These are phyloP conservation scores for Synchiropus splendidus DNA, from an alignment of 2,113 vertebrate genomes.

Conservation along the genomic window DNA sequence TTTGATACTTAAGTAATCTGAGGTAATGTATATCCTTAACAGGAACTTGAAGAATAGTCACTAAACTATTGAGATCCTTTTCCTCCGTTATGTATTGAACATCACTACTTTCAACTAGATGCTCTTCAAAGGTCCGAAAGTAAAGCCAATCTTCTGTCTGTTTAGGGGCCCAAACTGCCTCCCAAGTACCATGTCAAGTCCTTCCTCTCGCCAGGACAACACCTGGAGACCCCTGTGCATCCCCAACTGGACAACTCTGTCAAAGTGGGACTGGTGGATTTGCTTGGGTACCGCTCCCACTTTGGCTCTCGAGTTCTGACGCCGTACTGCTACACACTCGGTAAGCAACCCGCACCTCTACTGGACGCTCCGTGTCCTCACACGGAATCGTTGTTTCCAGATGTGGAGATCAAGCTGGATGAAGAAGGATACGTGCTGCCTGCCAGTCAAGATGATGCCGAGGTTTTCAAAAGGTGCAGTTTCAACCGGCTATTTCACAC, in stretches of 20 bases:
- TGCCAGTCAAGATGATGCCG: constrained; percentile 57
- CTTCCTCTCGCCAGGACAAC: constrained; percentile 54
- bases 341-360: constrained; percentile 43
- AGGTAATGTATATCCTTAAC: no score
- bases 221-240: constrained; percentile 70
- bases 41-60: no score
- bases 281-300: constrained; percentile 74
- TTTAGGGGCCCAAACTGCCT: constrained; percentile 72
- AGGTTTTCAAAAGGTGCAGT: constrained; percentile 72
- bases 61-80: no score
- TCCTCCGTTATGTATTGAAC: no score
- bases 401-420: constrained; percentile 89
- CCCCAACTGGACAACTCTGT: constrained; percentile 71
- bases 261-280: constrained; percentile 68
- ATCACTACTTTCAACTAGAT: no score
- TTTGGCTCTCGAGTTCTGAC: constrained; percentile 80
- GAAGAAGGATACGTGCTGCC: constrained; percentile 80
- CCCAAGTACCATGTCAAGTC: constrained; percentile 72
- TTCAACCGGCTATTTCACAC: no score
- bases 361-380: no score
- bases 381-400: constrained; percentile 45
- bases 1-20: no score
- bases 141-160: neutral
- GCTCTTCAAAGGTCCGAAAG: no score
- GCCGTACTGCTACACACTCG: constrained; percentile 78